These are phyloP conservation scores for Phrynosoma platyrhinos DNA, from an alignment of 2,113 vertebrate genomes.

Conservation along the genomic window DNA sequence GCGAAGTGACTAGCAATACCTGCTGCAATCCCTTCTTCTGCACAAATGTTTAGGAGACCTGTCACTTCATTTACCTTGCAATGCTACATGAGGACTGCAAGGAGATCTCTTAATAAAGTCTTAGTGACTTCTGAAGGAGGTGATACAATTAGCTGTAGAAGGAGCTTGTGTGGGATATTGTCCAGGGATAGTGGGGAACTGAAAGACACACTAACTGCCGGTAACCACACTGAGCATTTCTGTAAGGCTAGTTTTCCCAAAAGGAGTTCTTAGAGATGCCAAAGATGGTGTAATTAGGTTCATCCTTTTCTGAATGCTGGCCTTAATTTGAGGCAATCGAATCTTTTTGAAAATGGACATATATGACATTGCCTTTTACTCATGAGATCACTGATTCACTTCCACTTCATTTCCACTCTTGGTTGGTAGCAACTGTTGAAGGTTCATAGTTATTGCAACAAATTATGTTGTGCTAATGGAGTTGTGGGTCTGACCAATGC, in stretches of 20 bases:
- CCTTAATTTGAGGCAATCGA: background rate
- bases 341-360: background rate
- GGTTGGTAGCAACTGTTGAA: background rate
- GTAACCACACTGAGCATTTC: background rate
- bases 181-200: background rate
- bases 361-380: background rate
- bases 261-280: background rate
- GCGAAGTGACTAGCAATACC: no score
- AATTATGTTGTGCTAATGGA: background rate
- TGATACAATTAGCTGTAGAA: background rate
- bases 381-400: background rate
- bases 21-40: no score
- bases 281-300: background rate
- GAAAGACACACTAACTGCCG: background rate
- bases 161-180: background rate
- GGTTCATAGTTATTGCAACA: background rate
- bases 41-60: no score
- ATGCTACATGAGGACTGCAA: background rate
- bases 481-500: background rate
- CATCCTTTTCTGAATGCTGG: background rate
- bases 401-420: background rate
- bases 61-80: no score
- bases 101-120: background rate
- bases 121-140: background rate
- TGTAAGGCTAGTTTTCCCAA: background rate